Base-by-base conservation (phyloP, 2,888 invertebrate species). In the Pammene aurita region DNA sequence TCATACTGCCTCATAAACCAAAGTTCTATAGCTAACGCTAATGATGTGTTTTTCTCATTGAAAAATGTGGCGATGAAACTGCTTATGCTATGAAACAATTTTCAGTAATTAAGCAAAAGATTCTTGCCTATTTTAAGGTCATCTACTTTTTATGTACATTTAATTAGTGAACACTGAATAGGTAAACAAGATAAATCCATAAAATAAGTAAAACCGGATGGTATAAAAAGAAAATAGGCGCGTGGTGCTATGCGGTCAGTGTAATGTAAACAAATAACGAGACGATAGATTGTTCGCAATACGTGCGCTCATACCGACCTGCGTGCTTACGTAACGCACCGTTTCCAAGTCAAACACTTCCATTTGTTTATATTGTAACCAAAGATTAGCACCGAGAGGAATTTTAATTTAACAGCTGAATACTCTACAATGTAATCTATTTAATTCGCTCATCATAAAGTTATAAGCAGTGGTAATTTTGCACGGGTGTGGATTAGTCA, bases 201-300 rank as follows among this genome's bases (percentile, higher is more conserved):
- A n/a, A 54, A 44, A 44, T 58, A 50, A 56, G 42, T 14, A 63
- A 60, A 46, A 26, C 46, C n/a, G 35, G 38, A 35, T 38, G 44
- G 57, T 41, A 69, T 14, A 69, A 46, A 70, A 69, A 66, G 70
- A 72, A 73, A 72, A 72, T 70, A 70, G 58, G 73, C 74, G 62
- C 67, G 72, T 64, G 70, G 68, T 63, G 66, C 70, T 71, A 74
- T 71, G 73, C 70, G 70, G 75, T 73, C 72, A 72, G 72, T 73
- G 76, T 78, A 82, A 83, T 73, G 76, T 78, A 82, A 83, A 80
- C 77, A 80, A 76, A 70, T 56, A 66, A 77, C 76, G 58, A 71
- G 79, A 77, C 79, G 82, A 84, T 80, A 78, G 81, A 83, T 80
- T 77, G 78, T 81, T 81, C 72, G 78, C 84, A 84, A 78, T 76